These are phyloP conservation scores for Monodelphis domestica DNA, from an alignment of 2,797 vertebrate genomes.

Conservation along the genomic window DNA sequence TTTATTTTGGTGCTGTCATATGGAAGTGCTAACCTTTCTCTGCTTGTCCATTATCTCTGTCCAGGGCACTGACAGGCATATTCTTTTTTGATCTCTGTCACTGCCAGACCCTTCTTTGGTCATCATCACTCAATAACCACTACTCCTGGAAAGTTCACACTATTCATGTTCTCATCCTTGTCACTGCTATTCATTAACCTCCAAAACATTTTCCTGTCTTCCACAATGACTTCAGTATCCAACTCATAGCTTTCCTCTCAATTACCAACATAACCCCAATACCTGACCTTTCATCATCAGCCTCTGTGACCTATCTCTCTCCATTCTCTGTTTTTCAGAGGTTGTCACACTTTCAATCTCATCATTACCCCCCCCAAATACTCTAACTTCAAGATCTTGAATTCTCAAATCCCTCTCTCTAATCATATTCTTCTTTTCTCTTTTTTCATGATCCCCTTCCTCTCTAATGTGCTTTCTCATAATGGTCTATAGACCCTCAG, in stretches of 20 bases:
- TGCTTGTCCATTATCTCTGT: not conserved
- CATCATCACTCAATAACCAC: not conserved
- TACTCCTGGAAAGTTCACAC: not conserved
- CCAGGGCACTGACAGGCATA: not conserved
- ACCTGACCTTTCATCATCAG: not conserved
- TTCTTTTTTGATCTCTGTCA: not conserved
- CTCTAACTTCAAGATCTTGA: not conserved
- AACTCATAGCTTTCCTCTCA: not conserved
- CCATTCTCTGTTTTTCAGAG: not conserved
- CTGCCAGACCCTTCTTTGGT: not conserved
- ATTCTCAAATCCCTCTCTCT: not conserved
- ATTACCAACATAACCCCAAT: not conserved
- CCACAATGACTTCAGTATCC: not conserved
- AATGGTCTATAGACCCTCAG: not conserved
- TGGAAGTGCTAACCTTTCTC: not conserved
- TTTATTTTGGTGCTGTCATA: not conserved
- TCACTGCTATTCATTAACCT: not conserved
- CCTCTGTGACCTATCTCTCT: not conserved
- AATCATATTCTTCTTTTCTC: not conserved
- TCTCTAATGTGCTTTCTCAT: not conserved
- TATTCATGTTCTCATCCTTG: not conserved
- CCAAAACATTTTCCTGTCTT: not conserved
- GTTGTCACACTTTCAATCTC: not conserved
- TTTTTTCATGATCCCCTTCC: not conserved
- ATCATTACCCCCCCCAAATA: not conserved